Evolutionary conservation across 2,888 invertebrate genomes (phyloP), one percentile per base, ranked within the genome.

Genomic region (Sericinus montela): DNA sequence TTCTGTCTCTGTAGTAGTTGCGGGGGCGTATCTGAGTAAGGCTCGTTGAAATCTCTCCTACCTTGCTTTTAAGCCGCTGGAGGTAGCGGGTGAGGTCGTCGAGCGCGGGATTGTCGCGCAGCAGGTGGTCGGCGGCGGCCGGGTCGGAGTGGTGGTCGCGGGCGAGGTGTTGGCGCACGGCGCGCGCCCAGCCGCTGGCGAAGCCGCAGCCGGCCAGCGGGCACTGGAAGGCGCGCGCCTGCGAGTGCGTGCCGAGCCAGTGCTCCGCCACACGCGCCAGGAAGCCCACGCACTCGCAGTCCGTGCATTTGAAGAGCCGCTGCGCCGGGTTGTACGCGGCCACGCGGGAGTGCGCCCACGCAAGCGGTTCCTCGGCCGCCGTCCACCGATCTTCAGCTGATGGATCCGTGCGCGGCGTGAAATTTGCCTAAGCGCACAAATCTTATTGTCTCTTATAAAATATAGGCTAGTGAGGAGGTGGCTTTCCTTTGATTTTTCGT

Each of bases 321-420:
- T 94, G 94, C 49, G 92, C 91, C 1, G 93, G 92, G 82, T 94
- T 94, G 82, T 94, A 95, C 59, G 94, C 93, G 46, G 95, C 95
- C 54, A 95, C 91, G 80, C 94, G 94, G 34, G 95, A 95, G 67
- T 93, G 92, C 53, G 94, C 94, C 93, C 94, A 94, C 54, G 91
- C 91, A 51, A 94, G 87, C 54, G 90, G 90, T 70, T 94, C 93
- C 59, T 94, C 93, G 60, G 92, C 93, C 42, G 92, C 90, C 56
- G 93, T 91, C 94, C 94, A 94, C 53, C 91, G 82, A 69, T 89
- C 89, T 66, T 89, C 89, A 40, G 87, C 87, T 30, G 73, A 74
- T 19, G 87, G 80, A 70, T 89, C 89, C 51, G 75, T 81, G 62
- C 89, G 87, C 48, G 89, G 89, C 44, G 82, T 84, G 73, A 92